phyloP scores from a whole-genome alignment of 2,797 vertebrate genomes.

The Centroberyx gerrardi region DNA sequence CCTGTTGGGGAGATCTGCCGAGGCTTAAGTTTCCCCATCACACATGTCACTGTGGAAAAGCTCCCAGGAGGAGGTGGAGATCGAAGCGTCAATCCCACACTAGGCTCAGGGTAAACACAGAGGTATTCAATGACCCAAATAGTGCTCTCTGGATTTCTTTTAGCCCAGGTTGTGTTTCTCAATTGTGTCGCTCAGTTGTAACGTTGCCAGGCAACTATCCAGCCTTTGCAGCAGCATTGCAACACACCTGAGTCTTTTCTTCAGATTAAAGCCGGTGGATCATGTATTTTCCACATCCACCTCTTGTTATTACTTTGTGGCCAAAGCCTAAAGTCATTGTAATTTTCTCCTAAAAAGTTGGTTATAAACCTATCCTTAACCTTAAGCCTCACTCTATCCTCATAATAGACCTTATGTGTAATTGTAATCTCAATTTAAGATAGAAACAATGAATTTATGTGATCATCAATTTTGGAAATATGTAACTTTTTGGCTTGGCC shows the following conservation, averaged over 20 bases:
- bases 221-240: constrained; percentile 48
- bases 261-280: constrained; percentile 55
- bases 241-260: constrained; percentile 58
- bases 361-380: too few relatives aligned
- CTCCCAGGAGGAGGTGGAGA: constrained; percentile 73
- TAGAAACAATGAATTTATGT: neutral
- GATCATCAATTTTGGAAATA: neutral
- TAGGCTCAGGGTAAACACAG: constrained; percentile 76
- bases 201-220: constrained; percentile 71
- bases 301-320: constrained; percentile 12
- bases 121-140: constrained; percentile 76
- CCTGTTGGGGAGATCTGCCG: constrained; percentile 85
- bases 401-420: neutral
- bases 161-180: constrained; percentile 68
- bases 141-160: constrained; percentile 65
- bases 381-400: constrained; percentile 2
- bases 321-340: constrained; percentile 16
- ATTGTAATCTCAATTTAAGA: constrained; percentile 14
- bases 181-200: constrained; percentile 61
- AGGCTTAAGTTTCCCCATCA: constrained; percentile 78
- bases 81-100: constrained; percentile 74
- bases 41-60: constrained; percentile 80
- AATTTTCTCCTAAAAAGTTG: neutral
- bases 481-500: neutral
- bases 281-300: constrained; percentile 42